These are phyloP conservation scores for Choreutis nemorana DNA, from an alignment of 2,888 invertebrate species.

Conservation along the genomic window DNA sequence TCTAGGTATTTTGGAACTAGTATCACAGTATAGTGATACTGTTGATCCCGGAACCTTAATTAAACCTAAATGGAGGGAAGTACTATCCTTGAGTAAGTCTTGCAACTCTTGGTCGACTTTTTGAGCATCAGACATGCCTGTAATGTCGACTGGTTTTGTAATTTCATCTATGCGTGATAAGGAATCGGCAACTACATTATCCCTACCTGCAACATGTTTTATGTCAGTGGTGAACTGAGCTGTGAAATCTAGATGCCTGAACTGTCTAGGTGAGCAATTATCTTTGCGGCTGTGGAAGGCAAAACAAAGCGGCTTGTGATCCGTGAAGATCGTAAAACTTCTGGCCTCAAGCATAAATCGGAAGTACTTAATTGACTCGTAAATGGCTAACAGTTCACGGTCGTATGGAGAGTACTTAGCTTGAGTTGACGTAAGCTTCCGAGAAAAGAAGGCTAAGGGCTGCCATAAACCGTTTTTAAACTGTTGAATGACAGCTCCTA, in stretches of 20 bases:
- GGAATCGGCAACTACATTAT: slow-evolving; percentile 9
- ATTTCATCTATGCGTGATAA: too few relatives aligned
- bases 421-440: slow-evolving; percentile 21
- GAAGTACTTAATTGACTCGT: slow-evolving; percentile 24
- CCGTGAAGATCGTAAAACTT: slow-evolving; percentile 16
- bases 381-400: slow-evolving; percentile 28
- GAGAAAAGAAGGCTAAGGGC: slow-evolving; percentile 23
- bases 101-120: slow-evolving; percentile 1
- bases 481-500: slow-evolving; percentile 25
- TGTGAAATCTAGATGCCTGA: slow-evolving; percentile 11
- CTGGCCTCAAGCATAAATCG: slow-evolving; percentile 25
- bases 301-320: too few relatives aligned
- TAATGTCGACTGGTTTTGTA: slow-evolving; percentile 1
- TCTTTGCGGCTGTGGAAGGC: slow-evolving; percentile 18
- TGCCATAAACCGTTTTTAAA: slow-evolving; percentile 12
- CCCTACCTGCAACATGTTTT: slow-evolving; percentile 4
- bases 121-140: slow-evolving; percentile 5
- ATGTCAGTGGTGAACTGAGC: slow-evolving; percentile 10
- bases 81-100: neutral
- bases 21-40: slow-evolving; percentile 14
- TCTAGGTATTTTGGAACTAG: slow-evolving; percentile 6
- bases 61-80: slow-evolving; percentile 4
- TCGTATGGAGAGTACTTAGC: slow-evolving; percentile 28
- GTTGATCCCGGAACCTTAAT: slow-evolving; percentile 2
- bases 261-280: too few relatives aligned